Conservation (phyloP, 2,888 invertebrate species). For the Tipula confusa region DNA sequence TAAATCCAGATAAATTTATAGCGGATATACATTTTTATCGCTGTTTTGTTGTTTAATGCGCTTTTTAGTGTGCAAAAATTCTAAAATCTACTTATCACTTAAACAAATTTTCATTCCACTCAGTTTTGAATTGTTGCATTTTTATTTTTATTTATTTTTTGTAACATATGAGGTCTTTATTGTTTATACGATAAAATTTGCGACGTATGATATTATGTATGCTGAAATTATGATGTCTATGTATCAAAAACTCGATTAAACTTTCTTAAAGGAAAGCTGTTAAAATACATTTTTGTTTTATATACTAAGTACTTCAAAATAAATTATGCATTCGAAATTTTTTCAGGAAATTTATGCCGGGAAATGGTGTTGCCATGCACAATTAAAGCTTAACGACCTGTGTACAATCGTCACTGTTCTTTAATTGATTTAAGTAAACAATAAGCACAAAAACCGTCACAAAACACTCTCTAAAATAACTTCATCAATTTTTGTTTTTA, state of each 20-base stretch:
- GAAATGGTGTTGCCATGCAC: too few species aligned
- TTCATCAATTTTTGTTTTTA: too few species aligned
- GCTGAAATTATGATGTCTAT: not conserved
- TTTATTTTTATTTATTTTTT: not conserved
- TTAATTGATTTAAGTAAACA: too few species aligned
- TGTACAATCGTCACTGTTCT: too few species aligned
- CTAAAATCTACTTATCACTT: not conserved
- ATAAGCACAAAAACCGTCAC: too few species aligned
- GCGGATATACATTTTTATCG: not conserved
- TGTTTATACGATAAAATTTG: not conserved
- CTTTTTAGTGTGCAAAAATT: not conserved
- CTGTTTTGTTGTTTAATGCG: not conserved
- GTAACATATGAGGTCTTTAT: not conserved
- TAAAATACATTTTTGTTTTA: not conserved
- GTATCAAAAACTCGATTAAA: not conserved
- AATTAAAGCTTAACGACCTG: too few species aligned
- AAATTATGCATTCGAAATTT: too few species aligned
- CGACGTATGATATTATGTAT: not conserved
- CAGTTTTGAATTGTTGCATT: not conserved
- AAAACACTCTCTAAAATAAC: too few species aligned
- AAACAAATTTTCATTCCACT: not conserved
- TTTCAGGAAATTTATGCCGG: too few species aligned
- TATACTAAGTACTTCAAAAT: too few species aligned
- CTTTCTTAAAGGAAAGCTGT: not conserved
- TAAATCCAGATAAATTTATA: not conserved